phyloP scores from a whole-genome alignment of 2,888 invertebrate species.

The Acanthacorydalis orientalis region DNA sequence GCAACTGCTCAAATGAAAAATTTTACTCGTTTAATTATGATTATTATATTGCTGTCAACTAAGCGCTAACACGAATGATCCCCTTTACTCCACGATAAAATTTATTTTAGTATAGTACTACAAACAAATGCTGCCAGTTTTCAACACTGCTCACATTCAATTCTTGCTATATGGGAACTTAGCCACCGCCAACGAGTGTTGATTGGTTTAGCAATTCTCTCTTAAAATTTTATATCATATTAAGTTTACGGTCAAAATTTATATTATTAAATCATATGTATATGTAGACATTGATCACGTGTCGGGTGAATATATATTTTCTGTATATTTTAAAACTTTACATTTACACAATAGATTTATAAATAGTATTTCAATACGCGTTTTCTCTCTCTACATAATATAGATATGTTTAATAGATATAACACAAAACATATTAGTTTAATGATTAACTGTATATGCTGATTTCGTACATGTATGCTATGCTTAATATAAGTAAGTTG shows the following conservation, averaged over 20 bases:
- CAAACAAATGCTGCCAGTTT: neutral
- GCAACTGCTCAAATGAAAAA: too few relatives aligned
- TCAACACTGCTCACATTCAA: neutral
- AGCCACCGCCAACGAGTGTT: constrained; percentile 13
- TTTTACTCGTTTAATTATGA: neutral
- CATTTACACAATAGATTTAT: neutral
- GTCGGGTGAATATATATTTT: too few relatives aligned
- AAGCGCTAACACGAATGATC: constrained; percentile 4
- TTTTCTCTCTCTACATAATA: too few relatives aligned
- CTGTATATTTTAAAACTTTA: too few relatives aligned
- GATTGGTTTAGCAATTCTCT: constrained; percentile 36
- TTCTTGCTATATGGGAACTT: neutral
- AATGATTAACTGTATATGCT: constrained; percentile 5
- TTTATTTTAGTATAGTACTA: neutral
- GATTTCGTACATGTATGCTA: constrained; percentile 8
- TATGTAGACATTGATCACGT: too few relatives aligned
- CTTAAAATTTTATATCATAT: neutral
- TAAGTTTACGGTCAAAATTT: too few relatives aligned
- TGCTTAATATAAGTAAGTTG: neutral
- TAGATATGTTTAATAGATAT: too few relatives aligned
- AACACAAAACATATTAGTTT: neutral
- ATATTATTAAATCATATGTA: too few relatives aligned
- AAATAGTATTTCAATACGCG: neutral
- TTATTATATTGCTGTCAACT: neutral
- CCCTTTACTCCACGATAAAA: constrained; percentile 4